phyloP scores from a whole-genome alignment of 2,888 invertebrate genomes.

The Pediacus dermestoides region DNA sequence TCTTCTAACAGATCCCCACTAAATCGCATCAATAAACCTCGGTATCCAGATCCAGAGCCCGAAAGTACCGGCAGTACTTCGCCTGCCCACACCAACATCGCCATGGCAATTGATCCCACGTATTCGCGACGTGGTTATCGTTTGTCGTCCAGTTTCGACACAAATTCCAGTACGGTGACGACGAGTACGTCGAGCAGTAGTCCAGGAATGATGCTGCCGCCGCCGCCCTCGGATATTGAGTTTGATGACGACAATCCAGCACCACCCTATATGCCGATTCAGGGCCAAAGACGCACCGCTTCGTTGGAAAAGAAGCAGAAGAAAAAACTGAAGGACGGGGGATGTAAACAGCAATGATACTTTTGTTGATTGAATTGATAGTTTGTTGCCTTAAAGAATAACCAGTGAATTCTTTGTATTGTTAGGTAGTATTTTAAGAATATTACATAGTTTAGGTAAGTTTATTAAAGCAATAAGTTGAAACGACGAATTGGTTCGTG shows the following conservation, averaged over 20 bases:
- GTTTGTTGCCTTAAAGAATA: neutral
- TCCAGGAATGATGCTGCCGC: conserved; percentile 41
- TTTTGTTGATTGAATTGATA: neutral
- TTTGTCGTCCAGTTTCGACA: conserved; percentile 43
- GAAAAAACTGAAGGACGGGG: conserved; percentile 43
- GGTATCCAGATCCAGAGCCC: conserved; percentile 43
- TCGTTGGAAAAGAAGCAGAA: conserved; percentile 60
- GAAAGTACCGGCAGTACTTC: conserved; percentile 30
- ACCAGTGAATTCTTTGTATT: neutral
- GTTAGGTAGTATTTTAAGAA: neutral
- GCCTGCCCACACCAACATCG: conserved; percentile 56
- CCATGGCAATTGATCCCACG: conserved; percentile 66
- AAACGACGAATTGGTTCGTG: too few species aligned
- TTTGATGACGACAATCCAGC: conserved; percentile 55
- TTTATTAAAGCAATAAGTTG: too few species aligned
- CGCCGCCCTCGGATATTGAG: conserved; percentile 40
- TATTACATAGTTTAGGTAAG: conserved; percentile 1
- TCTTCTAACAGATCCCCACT: conserved; percentile 33
- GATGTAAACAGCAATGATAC: conserved; percentile 47
- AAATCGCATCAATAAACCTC: conserved; percentile 40
- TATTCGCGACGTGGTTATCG: conserved; percentile 49
- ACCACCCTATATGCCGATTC: conserved; percentile 75
- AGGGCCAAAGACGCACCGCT: conserved; percentile 66
- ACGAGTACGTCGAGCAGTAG: conserved; percentile 41
- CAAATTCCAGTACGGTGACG: conserved; percentile 43